phyloP scores from a whole-genome alignment of 2,888 invertebrate species.

The Dynastes maya region DNA sequence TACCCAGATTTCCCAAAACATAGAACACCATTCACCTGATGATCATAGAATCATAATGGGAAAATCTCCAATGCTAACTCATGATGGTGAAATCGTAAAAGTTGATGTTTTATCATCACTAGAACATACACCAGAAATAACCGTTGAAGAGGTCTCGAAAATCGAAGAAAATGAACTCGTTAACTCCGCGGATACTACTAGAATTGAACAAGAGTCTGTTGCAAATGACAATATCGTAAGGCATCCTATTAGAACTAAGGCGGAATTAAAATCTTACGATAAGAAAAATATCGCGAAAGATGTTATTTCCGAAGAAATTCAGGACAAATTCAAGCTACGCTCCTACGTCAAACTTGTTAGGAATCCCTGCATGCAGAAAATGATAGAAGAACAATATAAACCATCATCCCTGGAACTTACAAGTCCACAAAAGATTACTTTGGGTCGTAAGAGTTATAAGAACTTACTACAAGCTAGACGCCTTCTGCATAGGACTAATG shows the following conservation, averaged over 20 bases:
- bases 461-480: not conserved
- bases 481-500: not conserved
- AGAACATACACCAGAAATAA: not conserved
- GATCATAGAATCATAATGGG: constrained; percentile 4
- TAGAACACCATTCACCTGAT: too few relatives aligned
- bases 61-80: constrained; percentile 11
- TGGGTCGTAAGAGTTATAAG: not conserved
- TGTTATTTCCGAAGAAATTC: too few relatives aligned
- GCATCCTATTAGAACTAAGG: constrained; percentile 23
- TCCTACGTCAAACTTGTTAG: constrained; percentile 21
- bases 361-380: not conserved
- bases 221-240: not conserved
- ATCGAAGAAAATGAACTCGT: too few relatives aligned
- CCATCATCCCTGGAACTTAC: not conserved
- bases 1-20: too few relatives aligned
- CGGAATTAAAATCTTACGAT: constrained; percentile 33
- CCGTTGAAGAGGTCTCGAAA: not conserved
- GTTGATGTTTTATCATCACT: not conserved
- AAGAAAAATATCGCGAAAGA: not conserved
- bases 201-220: not conserved
- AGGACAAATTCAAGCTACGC: constrained; percentile 1
- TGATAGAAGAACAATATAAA: not conserved
- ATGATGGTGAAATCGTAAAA: constrained; percentile 28
- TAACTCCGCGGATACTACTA: too few relatives aligned
- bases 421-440: not conserved